Conservation (phyloP, 2,888 invertebrate genomes). For the Agonopterix alstromeriana region DNA sequence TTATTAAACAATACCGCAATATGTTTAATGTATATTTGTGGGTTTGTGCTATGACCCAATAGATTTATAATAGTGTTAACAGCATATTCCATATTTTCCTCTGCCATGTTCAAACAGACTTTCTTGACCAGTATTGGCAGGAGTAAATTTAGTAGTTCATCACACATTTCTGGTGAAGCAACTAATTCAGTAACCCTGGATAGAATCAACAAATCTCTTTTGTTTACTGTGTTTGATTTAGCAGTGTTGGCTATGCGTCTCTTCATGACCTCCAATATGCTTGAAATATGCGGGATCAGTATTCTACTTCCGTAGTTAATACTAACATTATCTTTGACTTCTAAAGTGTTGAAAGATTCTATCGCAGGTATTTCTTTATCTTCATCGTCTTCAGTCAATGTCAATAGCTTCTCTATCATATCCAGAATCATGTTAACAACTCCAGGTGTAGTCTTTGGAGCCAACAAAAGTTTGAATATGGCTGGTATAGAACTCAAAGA, state of each 20-base stretch:
- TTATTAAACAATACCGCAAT: constrained; percentile 85
- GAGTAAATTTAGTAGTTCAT: constrained; percentile 81
- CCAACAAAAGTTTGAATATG: constrained; percentile 83
- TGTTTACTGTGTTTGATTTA: constrained; percentile 77
- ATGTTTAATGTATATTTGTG: constrained; percentile 80
- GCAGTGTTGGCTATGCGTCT: constrained; percentile 78
- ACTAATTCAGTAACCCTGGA: constrained; percentile 87
- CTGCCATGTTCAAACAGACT: constrained; percentile 76
- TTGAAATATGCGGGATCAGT: constrained; percentile 83
- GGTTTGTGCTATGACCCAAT: constrained; percentile 80
- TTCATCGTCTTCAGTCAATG: constrained; percentile 78
- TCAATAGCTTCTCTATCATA: constrained; percentile 85
- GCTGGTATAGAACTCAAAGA: constrained; percentile 78
- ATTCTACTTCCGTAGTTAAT: constrained; percentile 85
- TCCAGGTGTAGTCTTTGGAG: constrained; percentile 79
- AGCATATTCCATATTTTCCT: constrained; percentile 82
- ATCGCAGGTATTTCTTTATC: constrained; percentile 54
- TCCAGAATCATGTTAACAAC: constrained; percentile 84
- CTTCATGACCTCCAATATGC: constrained; percentile 83
- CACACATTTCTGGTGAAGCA: constrained; percentile 80
- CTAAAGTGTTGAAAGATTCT: constrained; percentile 49
- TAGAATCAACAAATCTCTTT: constrained; percentile 83
- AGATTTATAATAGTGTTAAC: constrained; percentile 85
- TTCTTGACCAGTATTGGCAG: constrained; percentile 84
- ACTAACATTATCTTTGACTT: constrained; percentile 29